Base-by-base conservation (phyloP, 2,888 invertebrate species). In the Carabus problematicus region DNA sequence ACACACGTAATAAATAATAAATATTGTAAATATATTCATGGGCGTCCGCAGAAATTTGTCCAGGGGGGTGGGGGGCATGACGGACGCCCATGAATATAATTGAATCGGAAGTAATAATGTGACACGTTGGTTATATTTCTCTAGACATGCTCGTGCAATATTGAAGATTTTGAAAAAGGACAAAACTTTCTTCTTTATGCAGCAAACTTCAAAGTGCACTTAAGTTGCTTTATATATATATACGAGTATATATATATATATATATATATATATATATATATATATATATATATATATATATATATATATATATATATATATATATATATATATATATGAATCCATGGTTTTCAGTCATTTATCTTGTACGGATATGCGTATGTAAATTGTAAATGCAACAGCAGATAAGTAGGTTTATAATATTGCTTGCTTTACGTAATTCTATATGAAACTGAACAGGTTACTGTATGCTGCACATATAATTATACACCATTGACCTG, bases 401-500 rank as follows among this genome's bases (percentile, higher is more conserved):
- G 47, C 60, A 40, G 7, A n/a, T 11, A 56, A 49, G 61, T 61
- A 61, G 61, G 61, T 47, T 61, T 49, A 61, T 61, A 49, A 49
- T 45, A 45, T 45, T 60, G 29, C 43, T 60, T 61, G 61, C 47
- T 61, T 61, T 61, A 49, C 61, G 61, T 61, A 61, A 61, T 47
- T 61, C 29, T 61, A 61, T 61, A 61, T 40, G 61, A 61, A 61
- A 39, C 49, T 49, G 45, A 61, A 49, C 61, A 61, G 47, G 19
- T 61, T 16, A 40, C 39, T 40, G 49, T 47, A 61, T 16, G 29
- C 39, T 40, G 49, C 61, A 61, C 39, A 8, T 16, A 14, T 29
- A 29, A 29, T 29, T 29, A 29, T 29, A 6, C 29, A 29, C 29
- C 29, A 29, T 29, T 29, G 29, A 29, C 29, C 29, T 29, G 29